A percentile compares a stretch with the other conserved stretches of the same genome.
Conservation (phyloP, 2,797 vertebrate species). For the Epinephelus awoara region DNA sequence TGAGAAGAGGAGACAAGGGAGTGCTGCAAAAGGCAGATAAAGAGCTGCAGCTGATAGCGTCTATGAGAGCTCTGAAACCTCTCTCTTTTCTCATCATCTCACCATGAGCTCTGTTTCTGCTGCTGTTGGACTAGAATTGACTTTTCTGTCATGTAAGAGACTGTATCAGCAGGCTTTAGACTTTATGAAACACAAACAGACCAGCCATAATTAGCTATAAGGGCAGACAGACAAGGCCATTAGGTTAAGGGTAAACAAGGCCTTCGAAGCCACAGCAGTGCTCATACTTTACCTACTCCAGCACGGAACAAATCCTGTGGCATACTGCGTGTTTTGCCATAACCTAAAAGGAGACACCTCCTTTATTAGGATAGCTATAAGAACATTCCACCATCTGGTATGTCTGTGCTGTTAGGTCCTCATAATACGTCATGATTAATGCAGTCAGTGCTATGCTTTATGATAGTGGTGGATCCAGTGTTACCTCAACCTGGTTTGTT, state of each 20-base stretch:
- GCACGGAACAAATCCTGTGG: conserved; percentile 82
- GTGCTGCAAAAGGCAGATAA: conserved; percentile 48
- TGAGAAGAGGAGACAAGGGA: conserved; percentile 24
- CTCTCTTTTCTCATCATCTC: conserved; percentile 25
- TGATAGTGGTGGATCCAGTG: background rate
- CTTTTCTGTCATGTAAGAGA: conserved; percentile 13
- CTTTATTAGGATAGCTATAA: conserved; percentile 68
- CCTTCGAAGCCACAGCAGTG: conserved; percentile 37
- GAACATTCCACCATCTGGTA: background rate
- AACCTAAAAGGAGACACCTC: conserved; percentile 81
- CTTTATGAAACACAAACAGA: conserved; percentile 4
- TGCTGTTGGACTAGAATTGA: conserved; percentile 19
- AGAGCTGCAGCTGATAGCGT: conserved; percentile 41
- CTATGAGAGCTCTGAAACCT: conserved; percentile 23
- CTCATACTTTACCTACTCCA: conserved; percentile 82
- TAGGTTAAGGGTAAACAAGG: conserved; percentile 58
- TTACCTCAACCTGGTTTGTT: background rate
- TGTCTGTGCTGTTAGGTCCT: background rate
- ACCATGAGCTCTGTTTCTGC: conserved; percentile 26
- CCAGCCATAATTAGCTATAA: background rate
- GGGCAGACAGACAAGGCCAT: conserved; percentile 56
- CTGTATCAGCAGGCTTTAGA: conserved; percentile 1
- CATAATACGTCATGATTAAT: background rate
- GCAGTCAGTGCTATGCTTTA: too few species aligned
- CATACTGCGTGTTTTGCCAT: conserved; percentile 83